phyloP scores from a whole-genome alignment of 2,113 vertebrate genomes.

The Hemiscyllium ocellatum region DNA sequence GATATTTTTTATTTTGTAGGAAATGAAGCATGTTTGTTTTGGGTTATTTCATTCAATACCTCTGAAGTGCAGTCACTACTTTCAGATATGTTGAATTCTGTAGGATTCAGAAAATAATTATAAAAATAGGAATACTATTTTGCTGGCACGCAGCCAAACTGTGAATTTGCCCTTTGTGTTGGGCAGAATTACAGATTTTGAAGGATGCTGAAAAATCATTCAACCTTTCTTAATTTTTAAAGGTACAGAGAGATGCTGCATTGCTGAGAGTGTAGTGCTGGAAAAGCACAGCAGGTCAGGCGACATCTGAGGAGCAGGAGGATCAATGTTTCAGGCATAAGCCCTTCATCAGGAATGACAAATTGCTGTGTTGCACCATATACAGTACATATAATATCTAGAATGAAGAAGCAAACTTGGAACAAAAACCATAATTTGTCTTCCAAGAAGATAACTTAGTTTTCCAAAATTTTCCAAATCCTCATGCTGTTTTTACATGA shows the following conservation, averaged over 20 bases:
- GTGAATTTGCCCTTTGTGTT: neutral
- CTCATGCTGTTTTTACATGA: neutral
- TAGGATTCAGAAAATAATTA: neutral
- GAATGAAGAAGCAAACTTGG: neutral
- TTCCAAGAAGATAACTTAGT: neutral
- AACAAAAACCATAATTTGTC: neutral
- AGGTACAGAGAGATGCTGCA: neutral
- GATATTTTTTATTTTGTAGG: neutral
- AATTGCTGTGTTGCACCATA: neutral
- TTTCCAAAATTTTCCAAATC: neutral
- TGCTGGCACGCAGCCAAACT: neutral
- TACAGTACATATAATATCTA: neutral
- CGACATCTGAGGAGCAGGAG: too few relatives aligned
- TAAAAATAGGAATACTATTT: neutral
- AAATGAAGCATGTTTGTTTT: neutral
- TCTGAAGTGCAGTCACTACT: neutral
- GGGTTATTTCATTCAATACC: neutral
- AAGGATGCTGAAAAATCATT: neutral
- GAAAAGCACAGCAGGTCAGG: too few relatives aligned
- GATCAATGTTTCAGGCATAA: too few relatives aligned
- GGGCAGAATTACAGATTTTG: neutral
- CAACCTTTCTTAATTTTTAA: neutral
- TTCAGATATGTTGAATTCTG: neutral
- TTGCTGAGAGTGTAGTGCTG: too few relatives aligned
- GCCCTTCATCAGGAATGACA: too few relatives aligned